These are phyloP conservation scores for Hemistola chrysoprasaria DNA, from an alignment of 2,888 invertebrate genomes.

Conservation along the genomic window DNA sequence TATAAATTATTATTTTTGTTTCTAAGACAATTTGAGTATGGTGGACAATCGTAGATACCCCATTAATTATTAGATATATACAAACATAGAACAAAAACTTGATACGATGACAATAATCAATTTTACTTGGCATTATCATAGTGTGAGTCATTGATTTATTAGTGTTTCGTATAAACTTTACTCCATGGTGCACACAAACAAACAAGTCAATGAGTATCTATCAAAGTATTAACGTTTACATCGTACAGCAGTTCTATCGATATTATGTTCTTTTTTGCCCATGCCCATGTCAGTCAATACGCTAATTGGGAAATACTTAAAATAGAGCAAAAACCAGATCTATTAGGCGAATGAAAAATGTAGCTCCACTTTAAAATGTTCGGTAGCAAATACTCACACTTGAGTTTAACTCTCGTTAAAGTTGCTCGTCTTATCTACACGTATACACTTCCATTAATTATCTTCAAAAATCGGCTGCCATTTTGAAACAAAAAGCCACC, in stretches of 20 bases:
- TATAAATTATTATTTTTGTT: slow-evolving; percentile 16
- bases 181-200: no score
- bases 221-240: no score
- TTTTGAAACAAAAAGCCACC: slow-evolving; percentile 64
- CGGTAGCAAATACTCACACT: slow-evolving; percentile 64
- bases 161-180: no score
- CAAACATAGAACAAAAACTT: no score
- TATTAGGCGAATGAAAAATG: slow-evolving; percentile 68
- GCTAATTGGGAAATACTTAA: slow-evolving; percentile 7
- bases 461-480: slow-evolving; percentile 72
- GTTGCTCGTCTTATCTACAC: slow-evolving; percentile 56
- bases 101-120: slow-evolving; percentile 20
- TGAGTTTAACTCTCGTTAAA: slow-evolving; percentile 48
- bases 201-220: no score
- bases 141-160: no score
- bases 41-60: no score
- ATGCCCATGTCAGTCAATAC: slow-evolving; percentile 12
- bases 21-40: not conserved
- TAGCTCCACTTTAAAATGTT: slow-evolving; percentile 47
- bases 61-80: no score
- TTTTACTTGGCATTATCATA: slow-evolving; percentile 10
- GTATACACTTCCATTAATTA: slow-evolving; percentile 67
- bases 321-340: slow-evolving; percentile 28
- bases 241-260: no score
- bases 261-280: slow-evolving; percentile 6